These are phyloP conservation scores for Anseranas semipalmata DNA, from an alignment of 2,113 vertebrate species.

Conservation along the genomic window DNA sequence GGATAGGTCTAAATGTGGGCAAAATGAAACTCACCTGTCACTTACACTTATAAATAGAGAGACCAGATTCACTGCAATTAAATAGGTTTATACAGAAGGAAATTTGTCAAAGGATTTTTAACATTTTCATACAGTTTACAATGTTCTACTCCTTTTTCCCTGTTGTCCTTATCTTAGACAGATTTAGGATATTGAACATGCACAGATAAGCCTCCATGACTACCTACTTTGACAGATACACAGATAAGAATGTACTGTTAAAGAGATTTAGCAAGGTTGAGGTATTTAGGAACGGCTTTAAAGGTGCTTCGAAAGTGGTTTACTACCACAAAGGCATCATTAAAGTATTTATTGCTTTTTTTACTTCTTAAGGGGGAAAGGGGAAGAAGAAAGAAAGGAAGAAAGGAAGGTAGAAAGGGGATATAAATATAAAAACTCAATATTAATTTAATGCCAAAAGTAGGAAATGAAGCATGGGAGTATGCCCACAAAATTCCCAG, in stretches of 20 bases:
- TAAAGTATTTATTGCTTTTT: conserved; percentile 15
- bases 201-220: conserved; percentile 63
- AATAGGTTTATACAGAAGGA: neutral
- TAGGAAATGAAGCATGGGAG: neutral
- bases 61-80: neutral
- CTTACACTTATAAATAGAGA: neutral
- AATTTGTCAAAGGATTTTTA: neutral
- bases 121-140: conserved; percentile 18
- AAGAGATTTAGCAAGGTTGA: conserved; percentile 53
- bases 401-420: neutral
- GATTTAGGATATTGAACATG: conserved; percentile 62
- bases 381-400: neutral
- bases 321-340: conserved; percentile 21
- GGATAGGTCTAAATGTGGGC: neutral
- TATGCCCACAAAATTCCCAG: neutral
- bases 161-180: conserved; percentile 54
- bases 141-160: neutral
- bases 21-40: neutral
- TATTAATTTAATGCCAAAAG: neutral
- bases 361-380: neutral
- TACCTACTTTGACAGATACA: conserved; percentile 63
- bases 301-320: neutral
- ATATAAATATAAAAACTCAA: neutral
- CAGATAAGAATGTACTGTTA: conserved; percentile 57
- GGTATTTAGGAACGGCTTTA: conserved; percentile 37